Base-by-base conservation (phyloP, 1,140 invertebrate genomes). In the Drosophila nannoptera region DNA sequence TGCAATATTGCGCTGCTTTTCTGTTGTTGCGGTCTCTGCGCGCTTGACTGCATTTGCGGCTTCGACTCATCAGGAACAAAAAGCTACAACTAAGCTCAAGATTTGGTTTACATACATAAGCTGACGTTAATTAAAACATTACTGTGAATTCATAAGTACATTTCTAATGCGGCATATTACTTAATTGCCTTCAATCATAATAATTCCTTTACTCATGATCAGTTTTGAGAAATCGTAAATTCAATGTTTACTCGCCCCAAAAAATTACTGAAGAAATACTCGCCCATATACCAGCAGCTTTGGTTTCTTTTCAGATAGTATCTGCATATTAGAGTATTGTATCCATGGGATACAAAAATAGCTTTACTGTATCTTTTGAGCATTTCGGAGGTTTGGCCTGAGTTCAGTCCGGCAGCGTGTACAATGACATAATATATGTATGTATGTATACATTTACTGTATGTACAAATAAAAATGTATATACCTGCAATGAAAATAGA, bases 341-440 rank as follows among this genome's bases (percentile, higher is more conserved):
- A 73, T 78, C 58, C 69, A 49, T 69, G 40, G 46, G 65, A 63
- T 78, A 76, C 77, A 59, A 42, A 81, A 80, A 80, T 80, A 80
- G 77, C 59, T 80, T 33, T 9, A 36, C 50, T 62, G 43, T 22
- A 48, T 69, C 46, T 52, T 43, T 5, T 50, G 7, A 50, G 73
- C 56, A 77, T 81, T 80, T 80, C 81, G 77, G 77, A 80, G 77
- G 77, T 80, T 73, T 78, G 72, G 43, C 62, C 48, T 59, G 59
- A 66, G 58, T 35, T 70, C 53, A 42, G 11, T 50, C 52, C 62
- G 46, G 68, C n/a, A n/a, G n/a, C n/a, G n/a, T n/a, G 59, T 73
- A 76, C 77, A 81, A 80, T 80, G 77, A 77, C 73, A 63, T 72
- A 75, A 74, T 45, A 48, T 54, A 53, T 69, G 40, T 45, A 58